Conservation (phyloP, 2,113 vertebrate species). For the Melozone crissalis region DNA sequence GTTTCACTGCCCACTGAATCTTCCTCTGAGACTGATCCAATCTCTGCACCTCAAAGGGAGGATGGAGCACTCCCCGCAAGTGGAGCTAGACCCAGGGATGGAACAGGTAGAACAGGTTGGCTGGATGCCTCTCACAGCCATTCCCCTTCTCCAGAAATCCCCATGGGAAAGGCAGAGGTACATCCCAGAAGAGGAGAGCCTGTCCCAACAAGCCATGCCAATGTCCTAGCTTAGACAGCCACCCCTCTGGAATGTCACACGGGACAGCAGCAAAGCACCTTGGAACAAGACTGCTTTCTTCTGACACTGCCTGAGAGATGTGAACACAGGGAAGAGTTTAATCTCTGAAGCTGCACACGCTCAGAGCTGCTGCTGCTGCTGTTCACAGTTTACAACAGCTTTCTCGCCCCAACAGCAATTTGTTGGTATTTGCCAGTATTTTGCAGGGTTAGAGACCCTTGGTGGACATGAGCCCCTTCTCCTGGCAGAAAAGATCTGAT, state of each 20-base stretch:
- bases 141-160: not conserved
- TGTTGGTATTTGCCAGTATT: not conserved
- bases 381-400: not conserved
- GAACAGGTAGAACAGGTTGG: not conserved
- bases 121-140: not conserved
- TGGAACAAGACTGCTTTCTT: not conserved
- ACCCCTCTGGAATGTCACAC: not conserved
- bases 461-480: not conserved
- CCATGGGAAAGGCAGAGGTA: not conserved
- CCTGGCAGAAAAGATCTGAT: not conserved
- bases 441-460: not conserved
- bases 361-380: not conserved
- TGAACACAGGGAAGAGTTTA: not conserved
- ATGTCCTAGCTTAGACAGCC: not conserved
- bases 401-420: not conserved
- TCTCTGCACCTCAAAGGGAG: not conserved
- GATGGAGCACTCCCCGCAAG: not conserved
- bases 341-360: not conserved
- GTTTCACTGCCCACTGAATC: not conserved
- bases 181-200: not conserved
- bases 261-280: not conserved
- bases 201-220: not conserved
- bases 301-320: not conserved
- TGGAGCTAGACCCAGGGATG: not conserved
- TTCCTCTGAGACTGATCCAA: not conserved